These are phyloP conservation scores for Leucophenga montana DNA, from an alignment of 2,888 invertebrate species.

Conservation along the genomic window DNA sequence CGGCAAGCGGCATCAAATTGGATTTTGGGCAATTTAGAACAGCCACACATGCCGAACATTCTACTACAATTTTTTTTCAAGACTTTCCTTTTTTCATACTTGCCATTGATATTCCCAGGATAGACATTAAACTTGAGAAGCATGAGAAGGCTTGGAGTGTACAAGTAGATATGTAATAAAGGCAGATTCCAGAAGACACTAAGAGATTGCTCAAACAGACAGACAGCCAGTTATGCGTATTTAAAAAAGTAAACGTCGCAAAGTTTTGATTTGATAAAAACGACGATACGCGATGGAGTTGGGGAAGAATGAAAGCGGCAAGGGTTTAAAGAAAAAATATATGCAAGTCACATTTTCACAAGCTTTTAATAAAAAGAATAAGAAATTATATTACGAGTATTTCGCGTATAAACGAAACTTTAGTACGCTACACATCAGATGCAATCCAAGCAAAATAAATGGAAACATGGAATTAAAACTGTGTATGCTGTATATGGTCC, in stretches of 20 bases:
- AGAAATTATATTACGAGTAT: slow-evolving; percentile 32
- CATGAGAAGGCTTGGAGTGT: background rate
- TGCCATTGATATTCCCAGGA: slow-evolving; percentile 52
- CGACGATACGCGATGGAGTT: slow-evolving; percentile 21
- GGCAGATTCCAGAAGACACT: background rate
- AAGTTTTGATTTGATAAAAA: slow-evolving; percentile 64
- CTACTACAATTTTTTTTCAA: background rate
- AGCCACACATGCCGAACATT: background rate
- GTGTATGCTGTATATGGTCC: too few species aligned
- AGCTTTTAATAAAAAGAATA: slow-evolving; percentile 66
- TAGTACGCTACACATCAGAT: too few species aligned
- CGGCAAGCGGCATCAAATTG: slow-evolving; percentile 61
- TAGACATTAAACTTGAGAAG: slow-evolving; percentile 54
- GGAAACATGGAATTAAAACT: slow-evolving; percentile 52
- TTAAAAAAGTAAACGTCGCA: slow-evolving; percentile 60
- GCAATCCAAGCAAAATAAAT: slow-evolving; percentile 21
- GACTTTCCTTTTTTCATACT: slow-evolving; percentile 8
- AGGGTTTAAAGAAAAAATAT: slow-evolving; percentile 38
- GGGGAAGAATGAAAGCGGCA: background rate
- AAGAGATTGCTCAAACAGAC: background rate
- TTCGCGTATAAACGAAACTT: slow-evolving; percentile 12
- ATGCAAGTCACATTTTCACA: slow-evolving; percentile 64
- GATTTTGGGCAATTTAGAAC: slow-evolving; percentile 56
- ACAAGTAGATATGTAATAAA: background rate
- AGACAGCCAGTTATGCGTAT: slow-evolving; percentile 56